Evolutionary conservation across 2,888 invertebrate genomes (phyloP).

Genomic region (Spodoptera exigua): DNA sequence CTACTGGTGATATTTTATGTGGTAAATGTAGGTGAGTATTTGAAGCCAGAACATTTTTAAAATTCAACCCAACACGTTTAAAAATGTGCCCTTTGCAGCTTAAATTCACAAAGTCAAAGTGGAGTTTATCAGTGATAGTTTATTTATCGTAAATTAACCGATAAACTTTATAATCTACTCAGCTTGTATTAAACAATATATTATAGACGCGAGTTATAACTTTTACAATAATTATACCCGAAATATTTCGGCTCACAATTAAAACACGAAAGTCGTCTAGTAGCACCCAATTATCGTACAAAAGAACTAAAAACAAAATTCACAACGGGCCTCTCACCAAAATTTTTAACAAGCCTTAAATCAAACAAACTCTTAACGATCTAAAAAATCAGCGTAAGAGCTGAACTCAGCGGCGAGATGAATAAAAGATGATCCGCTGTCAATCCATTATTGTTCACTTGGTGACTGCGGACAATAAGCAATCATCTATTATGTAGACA

Average conservation of each 20-base stretch:
- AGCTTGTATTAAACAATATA: too few relatives aligned
- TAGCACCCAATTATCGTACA: constrained; percentile 25
- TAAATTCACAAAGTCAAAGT: too few relatives aligned
- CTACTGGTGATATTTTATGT: too few relatives aligned
- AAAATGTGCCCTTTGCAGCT: too few relatives aligned
- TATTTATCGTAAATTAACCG: too few relatives aligned
- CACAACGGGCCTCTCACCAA: constrained; percentile 13
- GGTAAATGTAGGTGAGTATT: too few relatives aligned
- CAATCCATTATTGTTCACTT: constrained; percentile 59
- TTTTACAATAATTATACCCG: neutral
- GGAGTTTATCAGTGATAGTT: too few relatives aligned
- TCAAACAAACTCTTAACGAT: constrained; percentile 29
- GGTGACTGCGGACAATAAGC: constrained; percentile 42
- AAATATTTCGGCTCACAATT: neutral
- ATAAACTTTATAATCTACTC: too few relatives aligned
- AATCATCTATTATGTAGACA: constrained; percentile 44
- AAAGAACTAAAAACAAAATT: constrained; percentile 15
- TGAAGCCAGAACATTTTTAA: too few relatives aligned
- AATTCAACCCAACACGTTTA: too few relatives aligned
- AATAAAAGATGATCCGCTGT: constrained; percentile 53
- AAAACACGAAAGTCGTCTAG: neutral
- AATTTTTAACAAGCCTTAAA: constrained; percentile 40
- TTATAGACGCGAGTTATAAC: neutral
- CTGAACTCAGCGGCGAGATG: constrained; percentile 30
- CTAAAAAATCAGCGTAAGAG: constrained; percentile 32